Base-by-base conservation (phyloP, 2,113 vertebrate genomes). In the Upupa epops region DNA sequence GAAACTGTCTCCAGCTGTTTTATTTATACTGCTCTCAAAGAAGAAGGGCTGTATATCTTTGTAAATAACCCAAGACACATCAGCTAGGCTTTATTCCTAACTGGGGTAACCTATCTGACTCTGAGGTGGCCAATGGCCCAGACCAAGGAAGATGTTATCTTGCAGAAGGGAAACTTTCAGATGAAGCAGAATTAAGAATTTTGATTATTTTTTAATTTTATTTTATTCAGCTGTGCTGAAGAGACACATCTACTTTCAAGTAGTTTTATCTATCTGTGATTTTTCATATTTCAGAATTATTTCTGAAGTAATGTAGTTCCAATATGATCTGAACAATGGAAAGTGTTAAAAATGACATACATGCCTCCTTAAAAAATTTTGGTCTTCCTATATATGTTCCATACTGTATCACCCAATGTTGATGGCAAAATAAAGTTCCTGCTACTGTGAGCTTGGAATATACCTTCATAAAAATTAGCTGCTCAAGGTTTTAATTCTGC, bases 161-260 rank as follows among this genome's bases (percentile, higher is more conserved):
- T 90, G 45, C 0, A 0, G 58, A 48, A 78, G 17, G 21, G 17
- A 64, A 86, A 64, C 4, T 34, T 24, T 21, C 55, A 61, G 37
- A 86, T 10, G 22, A 74, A 87, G 28, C 20, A 84, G 34, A 84
- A 81, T 45, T 64, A 36, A 52, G 40, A 82, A 58, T 49, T 29
- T 28, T 65, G 24, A 22, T 61, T 0, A 0, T 2, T 31, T 63
- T 42, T 42, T 42, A 12, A 42, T 63, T 69, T 34, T 0, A 11
- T 58, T 76, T 76, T 73, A 70, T 24, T 75, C 70, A 86, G 73
- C 25, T 74, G n/a, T 54, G 58, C 31, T 78, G 31, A 68, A 78
- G 7, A 71, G 65, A 18, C 52, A 58, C 2, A 70, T 25, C 31
- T 34, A 8, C 29, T 75, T 68, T 72, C 11, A 84, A 93, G 46